Evolutionary conservation across 1,140 invertebrate genomes (phyloP).

Genomic region (Heterodera schachtii): DNA sequence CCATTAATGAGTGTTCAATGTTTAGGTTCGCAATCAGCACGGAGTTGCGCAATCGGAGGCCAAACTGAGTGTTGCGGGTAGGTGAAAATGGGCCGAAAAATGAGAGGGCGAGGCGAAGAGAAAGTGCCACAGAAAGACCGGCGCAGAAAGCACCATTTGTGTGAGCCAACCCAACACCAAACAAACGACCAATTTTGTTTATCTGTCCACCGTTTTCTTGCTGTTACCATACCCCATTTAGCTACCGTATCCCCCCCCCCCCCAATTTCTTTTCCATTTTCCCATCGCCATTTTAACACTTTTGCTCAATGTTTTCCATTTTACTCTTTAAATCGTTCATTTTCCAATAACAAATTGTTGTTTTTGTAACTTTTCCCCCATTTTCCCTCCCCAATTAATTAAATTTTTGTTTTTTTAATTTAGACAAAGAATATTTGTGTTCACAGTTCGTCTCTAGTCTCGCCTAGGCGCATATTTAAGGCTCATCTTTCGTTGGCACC

Average conservation of each 20-base stretch:
- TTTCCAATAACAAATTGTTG: neutral
- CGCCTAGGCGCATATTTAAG: neutral
- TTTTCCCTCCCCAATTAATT: neutral
- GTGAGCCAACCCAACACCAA: too few species aligned
- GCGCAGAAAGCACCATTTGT: neutral
- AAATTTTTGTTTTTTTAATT: conserved; percentile 1
- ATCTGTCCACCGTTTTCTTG: neutral
- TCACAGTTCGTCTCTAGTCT: neutral
- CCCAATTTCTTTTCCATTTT: neutral
- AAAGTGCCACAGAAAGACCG: neutral
- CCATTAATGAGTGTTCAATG: too few species aligned
- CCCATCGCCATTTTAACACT: neutral
- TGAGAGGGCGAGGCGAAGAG: neutral
- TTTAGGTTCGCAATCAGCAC: conserved; percentile 18
- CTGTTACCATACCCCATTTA: neutral
- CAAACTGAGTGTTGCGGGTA: conserved; percentile 32
- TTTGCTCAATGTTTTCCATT: neutral
- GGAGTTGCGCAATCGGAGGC: conserved; percentile 36
- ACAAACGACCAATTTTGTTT: neutral
- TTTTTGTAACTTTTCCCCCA: neutral
- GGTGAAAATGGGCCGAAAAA: conserved; percentile 15
- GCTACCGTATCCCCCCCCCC: neutral
- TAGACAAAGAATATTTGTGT: neutral
- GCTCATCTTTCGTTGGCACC: neutral
- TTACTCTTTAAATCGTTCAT: too few species aligned